These are phyloP conservation scores for Microchrysa polita DNA, from an alignment of 2,888 invertebrate genomes.

Conservation along the genomic window DNA sequence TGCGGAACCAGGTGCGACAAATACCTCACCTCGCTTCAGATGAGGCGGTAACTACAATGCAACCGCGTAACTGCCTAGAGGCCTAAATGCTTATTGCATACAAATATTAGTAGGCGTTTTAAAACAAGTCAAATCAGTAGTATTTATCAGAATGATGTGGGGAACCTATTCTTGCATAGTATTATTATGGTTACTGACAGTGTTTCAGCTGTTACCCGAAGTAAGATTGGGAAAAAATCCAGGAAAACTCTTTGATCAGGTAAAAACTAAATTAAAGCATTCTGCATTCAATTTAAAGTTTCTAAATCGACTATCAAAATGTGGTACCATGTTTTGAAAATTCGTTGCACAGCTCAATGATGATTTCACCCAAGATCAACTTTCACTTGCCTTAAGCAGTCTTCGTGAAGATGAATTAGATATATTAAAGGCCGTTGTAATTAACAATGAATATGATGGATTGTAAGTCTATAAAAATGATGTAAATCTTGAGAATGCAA, in stretches of 20 bases:
- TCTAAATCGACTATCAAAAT: too few relatives aligned
- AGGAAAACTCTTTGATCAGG: background rate
- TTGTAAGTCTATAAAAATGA: background rate
- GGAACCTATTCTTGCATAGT: background rate
- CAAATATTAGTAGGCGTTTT: too few relatives aligned
- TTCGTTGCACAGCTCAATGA: background rate
- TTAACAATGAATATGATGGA: background rate
- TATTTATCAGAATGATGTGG: background rate
- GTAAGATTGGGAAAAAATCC: background rate
- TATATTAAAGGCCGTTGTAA: constrained; percentile 55
- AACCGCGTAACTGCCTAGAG: too few relatives aligned
- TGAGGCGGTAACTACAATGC: too few relatives aligned
- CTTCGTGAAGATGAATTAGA: constrained; percentile 57
- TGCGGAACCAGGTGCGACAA: too few relatives aligned
- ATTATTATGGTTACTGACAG: background rate
- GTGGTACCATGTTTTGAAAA: background rate
- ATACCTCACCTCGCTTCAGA: too few relatives aligned
- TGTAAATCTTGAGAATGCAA: background rate
- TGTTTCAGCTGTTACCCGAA: background rate
- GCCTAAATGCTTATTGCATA: too few relatives aligned
- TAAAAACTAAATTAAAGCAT: too few relatives aligned
- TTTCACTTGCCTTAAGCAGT: constrained; percentile 57
- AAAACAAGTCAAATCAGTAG: too few relatives aligned
- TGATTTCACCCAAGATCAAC: constrained; percentile 56
- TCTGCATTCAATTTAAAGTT: too few relatives aligned